phyloP scores from a whole-genome alignment of 2,888 invertebrate genomes.

The Dryobotodes eremita region DNA sequence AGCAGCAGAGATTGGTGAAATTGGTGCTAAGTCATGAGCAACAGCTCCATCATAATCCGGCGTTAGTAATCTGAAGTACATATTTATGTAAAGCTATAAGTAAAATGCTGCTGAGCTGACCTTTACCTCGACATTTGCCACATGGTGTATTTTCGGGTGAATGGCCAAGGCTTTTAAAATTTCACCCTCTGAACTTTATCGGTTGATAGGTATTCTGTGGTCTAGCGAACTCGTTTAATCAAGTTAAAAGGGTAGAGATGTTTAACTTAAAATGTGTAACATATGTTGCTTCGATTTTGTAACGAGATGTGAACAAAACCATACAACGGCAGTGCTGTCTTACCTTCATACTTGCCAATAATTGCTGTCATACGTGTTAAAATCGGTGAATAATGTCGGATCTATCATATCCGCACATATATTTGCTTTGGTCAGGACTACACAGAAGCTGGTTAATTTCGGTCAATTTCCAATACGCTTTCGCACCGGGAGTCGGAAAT shows the following conservation, averaged over 20 bases:
- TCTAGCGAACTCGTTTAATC: conserved; percentile 1
- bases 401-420: not conserved
- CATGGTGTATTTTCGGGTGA: conserved; percentile 1
- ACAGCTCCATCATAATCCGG: not conserved
- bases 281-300: conserved; percentile 19
- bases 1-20: too few relatives aligned
- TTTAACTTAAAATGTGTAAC: conserved; percentile 1
- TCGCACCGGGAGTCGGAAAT: too few relatives aligned
- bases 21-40: too few relatives aligned
- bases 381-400: not conserved
- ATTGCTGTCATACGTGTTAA: not conserved
- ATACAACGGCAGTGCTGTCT: conserved; percentile 11
- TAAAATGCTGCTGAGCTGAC: not conserved
- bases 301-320: conserved; percentile 21
- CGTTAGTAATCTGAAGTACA: not conserved
- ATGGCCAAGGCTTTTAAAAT: conserved; percentile 23
- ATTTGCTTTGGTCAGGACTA: not conserved
- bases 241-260: not conserved
- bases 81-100: conserved; percentile 13
- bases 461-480: not conserved
- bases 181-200: conserved; percentile 33
- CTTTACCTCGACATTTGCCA: conserved; percentile 15
- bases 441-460: not conserved
- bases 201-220: conserved; percentile 3
- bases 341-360: not conserved